Conservation (phyloP, 1,140 invertebrate species). For the Sweltsa coloradensis region DNA sequence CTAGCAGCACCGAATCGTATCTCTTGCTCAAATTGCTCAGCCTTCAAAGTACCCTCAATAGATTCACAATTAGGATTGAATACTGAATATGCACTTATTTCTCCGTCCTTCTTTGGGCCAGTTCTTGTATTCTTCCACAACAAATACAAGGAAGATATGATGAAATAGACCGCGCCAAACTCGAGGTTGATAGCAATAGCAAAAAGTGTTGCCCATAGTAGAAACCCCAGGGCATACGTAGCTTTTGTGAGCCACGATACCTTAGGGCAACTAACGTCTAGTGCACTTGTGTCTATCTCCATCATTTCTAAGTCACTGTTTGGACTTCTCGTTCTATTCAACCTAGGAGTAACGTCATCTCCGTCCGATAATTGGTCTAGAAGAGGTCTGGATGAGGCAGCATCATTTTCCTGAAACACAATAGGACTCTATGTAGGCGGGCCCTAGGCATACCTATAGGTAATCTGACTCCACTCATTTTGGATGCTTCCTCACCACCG, state of each 20-base stretch:
- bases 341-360: too few relatives aligned
- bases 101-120: conserved; percentile 48
- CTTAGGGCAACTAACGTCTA: neutral
- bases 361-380: too few relatives aligned
- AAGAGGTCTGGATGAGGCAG: too few relatives aligned
- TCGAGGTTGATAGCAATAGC: conserved; percentile 59
- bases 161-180: conserved; percentile 85
- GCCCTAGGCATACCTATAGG: too few relatives aligned
- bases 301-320: too few relatives aligned
- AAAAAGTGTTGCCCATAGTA: conserved; percentile 53
- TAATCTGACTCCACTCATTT: too few relatives aligned
- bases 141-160: conserved; percentile 61
- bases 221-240: conserved; percentile 33
- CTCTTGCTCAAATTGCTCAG: conserved; percentile 89
- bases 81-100: conserved; percentile 93
- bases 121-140: conserved; percentile 79
- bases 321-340: too few relatives aligned
- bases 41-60: conserved; percentile 85
- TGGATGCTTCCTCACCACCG: too few relatives aligned
- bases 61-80: conserved; percentile 91
- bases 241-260: neutral
- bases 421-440: too few relatives aligned
- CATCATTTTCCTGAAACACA: too few relatives aligned
- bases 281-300: too few relatives aligned
- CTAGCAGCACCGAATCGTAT: conserved; percentile 46